Base-by-base conservation (phyloP, 2,888 invertebrate species). In the Melinaea marsaeus region DNA sequence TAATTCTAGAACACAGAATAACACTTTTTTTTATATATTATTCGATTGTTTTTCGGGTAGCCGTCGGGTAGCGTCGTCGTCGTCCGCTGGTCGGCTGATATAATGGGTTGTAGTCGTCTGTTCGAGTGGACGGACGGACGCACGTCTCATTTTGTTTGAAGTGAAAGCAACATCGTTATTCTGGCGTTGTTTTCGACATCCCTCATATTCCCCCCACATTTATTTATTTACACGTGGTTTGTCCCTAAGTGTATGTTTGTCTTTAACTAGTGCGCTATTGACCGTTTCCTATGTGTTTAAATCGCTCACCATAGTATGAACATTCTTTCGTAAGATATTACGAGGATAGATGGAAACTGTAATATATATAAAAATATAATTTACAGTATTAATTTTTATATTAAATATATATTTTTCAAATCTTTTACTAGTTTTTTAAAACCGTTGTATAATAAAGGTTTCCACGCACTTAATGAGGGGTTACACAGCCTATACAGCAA, bases 131-230 rank as follows among this genome's bases (percentile, higher is more conserved):
- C 83, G 79, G 72, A 70, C 73, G 65, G 78, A 74, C 85, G 77
- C 80, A 78, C 80, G 81, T 76, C 80, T 84, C 84, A 84, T 86
- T 85, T 84, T 81, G 86, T 85, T 84, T 84, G 83, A 85, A 84
- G 90, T 90, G 90, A 90, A 90, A 90, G 90, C 89, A 81, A 76
- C 77, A 75, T 85, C 84, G 86, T 83, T 89, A 90, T 88, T 87
- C 80, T 78, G 80, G 78, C 77, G 73, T 73, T 78, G 79, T 89
- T 90, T 90, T 89, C 89, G 89, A 78, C 88, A 89, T 88, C 88
- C 88, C 86, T 84, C 72, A 76, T 69, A 71, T 74, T 79, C 86
- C 88, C 86, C 85, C 84, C 74, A 66, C 69, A 57, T 68, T 65
- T 78, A 76, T 79, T 75, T 79, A 76, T 78, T 72, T 73, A 75